A percentile compares a stretch with the other conserved stretches of the same genome.
These are phyloP conservation scores for Allolobophora icterica DNA, from an alignment of 2,888 invertebrate genomes.

Conservation along the genomic window DNA sequence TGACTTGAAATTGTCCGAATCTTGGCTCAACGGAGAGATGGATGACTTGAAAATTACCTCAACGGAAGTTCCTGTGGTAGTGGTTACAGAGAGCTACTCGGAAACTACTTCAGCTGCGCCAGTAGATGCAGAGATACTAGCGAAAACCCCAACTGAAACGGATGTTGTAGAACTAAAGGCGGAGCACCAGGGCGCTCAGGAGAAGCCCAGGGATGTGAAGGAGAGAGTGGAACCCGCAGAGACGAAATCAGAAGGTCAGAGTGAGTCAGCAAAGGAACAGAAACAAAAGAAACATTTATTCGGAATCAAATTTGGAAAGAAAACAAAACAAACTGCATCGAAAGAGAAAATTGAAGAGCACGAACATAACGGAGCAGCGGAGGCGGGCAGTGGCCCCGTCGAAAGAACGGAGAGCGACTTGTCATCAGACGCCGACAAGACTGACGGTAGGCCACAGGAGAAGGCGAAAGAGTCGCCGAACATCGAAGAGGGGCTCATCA, in stretches of 20 bases:
- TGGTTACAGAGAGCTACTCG: not conserved
- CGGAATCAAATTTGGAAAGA: conserved; percentile 26
- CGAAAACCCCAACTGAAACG: not conserved
- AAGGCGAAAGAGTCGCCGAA: not conserved
- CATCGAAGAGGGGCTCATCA: not conserved
- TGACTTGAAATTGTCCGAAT: not conserved
- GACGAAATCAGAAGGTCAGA: not conserved
- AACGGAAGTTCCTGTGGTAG: not conserved
- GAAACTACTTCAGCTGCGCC: not conserved
- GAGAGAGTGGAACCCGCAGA: not conserved
- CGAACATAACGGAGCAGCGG: not conserved
- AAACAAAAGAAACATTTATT: not conserved
- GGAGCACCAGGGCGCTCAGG: not conserved
- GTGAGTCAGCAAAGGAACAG: not conserved
- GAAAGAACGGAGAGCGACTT: not conserved
- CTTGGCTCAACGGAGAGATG: not conserved
- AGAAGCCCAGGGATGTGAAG: not conserved
- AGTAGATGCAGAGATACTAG: not conserved
- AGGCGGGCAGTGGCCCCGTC: not conserved
- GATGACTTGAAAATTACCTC: not conserved
- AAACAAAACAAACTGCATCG: not conserved
- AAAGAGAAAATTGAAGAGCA: not conserved
- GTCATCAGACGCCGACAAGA: not conserved
- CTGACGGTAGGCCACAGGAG: not conserved
- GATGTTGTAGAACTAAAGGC: not conserved